These are phyloP conservation scores for Montipora efflorescens DNA, from an alignment of 64 coral and sea anemone species.

Conservation along the genomic window DNA sequence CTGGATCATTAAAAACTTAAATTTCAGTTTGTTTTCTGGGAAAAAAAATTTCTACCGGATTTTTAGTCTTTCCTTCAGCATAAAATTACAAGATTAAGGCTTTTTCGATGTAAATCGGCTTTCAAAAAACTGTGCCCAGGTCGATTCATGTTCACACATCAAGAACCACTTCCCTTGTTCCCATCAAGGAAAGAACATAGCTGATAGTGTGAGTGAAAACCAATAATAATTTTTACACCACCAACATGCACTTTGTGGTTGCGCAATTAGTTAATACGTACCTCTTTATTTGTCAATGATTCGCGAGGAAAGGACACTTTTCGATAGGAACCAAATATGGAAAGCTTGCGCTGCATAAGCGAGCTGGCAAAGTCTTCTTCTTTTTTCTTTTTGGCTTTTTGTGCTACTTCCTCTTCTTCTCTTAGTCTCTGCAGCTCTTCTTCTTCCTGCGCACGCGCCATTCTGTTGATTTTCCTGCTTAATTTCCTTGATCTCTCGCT, in stretches of 20 bases:
- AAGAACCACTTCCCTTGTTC: too few relatives aligned
- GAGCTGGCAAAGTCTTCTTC: constrained; percentile 6
- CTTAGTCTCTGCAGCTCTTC: constrained; percentile 18
- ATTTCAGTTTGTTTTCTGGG: too few relatives aligned
- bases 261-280: not conserved
- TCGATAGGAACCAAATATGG: constrained; percentile 32
- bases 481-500: constrained; percentile 32
- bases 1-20: too few relatives aligned
- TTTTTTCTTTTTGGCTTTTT: constrained; percentile 27
- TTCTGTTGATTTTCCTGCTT: constrained; percentile 13
- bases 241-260: not conserved
- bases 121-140: too few relatives aligned
- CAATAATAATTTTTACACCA: too few relatives aligned
- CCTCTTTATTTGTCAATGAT: not conserved
- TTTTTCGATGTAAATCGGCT: too few relatives aligned
- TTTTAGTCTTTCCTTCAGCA: too few relatives aligned
- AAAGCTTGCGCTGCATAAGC: constrained; percentile 14
- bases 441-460: constrained; percentile 31
- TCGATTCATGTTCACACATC: too few relatives aligned
- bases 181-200: too few relatives aligned
- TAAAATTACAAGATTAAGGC: too few relatives aligned
- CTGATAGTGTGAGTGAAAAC: too few relatives aligned
- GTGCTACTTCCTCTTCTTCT: not conserved
- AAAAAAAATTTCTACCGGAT: too few relatives aligned
- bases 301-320: not conserved